Conservation (phyloP, 2,888 invertebrate species). For the Epistrophella euchroma region DNA sequence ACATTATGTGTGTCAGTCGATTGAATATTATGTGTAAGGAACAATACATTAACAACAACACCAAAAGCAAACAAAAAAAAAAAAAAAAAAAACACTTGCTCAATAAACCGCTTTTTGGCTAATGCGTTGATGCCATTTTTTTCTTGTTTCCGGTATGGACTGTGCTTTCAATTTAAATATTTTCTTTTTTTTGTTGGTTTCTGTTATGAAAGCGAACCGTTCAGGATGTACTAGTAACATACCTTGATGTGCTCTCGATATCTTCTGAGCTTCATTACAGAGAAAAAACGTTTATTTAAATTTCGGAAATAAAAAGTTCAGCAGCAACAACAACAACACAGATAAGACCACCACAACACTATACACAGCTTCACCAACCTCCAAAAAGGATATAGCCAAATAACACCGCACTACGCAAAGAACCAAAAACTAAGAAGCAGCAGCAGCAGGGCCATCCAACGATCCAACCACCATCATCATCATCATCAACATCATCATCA, state of each 20-base stretch:
- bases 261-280: slow-evolving; percentile 30
- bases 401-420: slow-evolving; percentile 75
- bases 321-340: slow-evolving; percentile 14
- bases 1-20: slow-evolving; percentile 50
- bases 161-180: slow-evolving; percentile 24
- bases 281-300: slow-evolving; percentile 39
- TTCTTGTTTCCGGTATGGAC: slow-evolving; percentile 43
- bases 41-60: background rate
- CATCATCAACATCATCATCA: slow-evolving; percentile 40
- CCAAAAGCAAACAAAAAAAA: background rate
- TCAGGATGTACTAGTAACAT: slow-evolving; percentile 10
- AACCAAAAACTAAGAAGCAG: slow-evolving; percentile 49
- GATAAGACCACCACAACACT: slow-evolving; percentile 44
- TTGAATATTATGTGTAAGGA: slow-evolving; percentile 4
- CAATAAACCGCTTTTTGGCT: slow-evolving; percentile 45
- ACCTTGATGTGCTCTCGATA: slow-evolving; percentile 46
- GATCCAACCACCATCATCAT: slow-evolving; percentile 61
- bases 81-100: slow-evolving; percentile 20
- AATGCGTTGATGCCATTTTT: slow-evolving; percentile 40
- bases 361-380: slow-evolving; percentile 19
- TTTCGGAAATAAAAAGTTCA: slow-evolving; percentile 31
- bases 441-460: slow-evolving; percentile 55
- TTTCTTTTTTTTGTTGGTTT: background rate
- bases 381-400: slow-evolving; percentile 65
- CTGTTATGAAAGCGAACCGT: slow-evolving; percentile 8